These are phyloP conservation scores for Escarpia spicata DNA, from an alignment of 2,888 invertebrate genomes.

Conservation along the genomic window DNA sequence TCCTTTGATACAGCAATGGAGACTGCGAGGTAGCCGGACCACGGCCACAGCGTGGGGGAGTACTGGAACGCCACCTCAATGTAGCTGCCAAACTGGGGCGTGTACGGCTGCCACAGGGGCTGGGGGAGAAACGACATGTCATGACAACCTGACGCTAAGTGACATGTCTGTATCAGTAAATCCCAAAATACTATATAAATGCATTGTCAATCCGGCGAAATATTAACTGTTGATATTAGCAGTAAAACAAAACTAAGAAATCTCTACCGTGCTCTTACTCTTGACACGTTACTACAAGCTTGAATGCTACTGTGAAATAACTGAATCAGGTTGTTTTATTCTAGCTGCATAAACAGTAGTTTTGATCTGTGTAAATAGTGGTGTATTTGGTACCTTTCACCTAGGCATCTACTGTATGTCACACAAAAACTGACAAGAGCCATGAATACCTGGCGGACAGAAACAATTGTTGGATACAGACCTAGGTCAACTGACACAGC, in stretches of 20 bases:
- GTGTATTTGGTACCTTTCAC: not conserved
- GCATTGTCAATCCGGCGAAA: not conserved
- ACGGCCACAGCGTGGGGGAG: conserved; percentile 90
- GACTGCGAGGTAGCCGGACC: conserved; percentile 95
- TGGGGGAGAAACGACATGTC: conserved; percentile 39
- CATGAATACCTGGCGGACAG: not conserved
- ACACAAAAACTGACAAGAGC: not conserved
- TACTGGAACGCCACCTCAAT: conserved; percentile 80
- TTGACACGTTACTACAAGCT: too few relatives aligned
- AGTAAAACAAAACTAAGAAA: not conserved
- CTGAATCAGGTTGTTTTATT: not conserved
- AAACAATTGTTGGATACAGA: not conserved
- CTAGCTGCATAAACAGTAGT: not conserved
- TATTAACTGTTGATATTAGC: too few relatives aligned
- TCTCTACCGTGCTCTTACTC: too few relatives aligned
- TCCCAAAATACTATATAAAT: too few relatives aligned
- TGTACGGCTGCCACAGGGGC: conserved; percentile 89
- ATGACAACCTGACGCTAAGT: not conserved
- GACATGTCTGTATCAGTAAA: not conserved
- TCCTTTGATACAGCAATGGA: conserved; percentile 76
- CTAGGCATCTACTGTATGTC: not conserved
- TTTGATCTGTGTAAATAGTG: not conserved
- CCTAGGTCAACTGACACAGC: not conserved
- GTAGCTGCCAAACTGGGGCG: conserved; percentile 80
- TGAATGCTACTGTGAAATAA: not conserved